Evolutionary conservation across 2,113 vertebrate genomes (phyloP).

Genomic region (Trematomus loennbergii): DNA sequence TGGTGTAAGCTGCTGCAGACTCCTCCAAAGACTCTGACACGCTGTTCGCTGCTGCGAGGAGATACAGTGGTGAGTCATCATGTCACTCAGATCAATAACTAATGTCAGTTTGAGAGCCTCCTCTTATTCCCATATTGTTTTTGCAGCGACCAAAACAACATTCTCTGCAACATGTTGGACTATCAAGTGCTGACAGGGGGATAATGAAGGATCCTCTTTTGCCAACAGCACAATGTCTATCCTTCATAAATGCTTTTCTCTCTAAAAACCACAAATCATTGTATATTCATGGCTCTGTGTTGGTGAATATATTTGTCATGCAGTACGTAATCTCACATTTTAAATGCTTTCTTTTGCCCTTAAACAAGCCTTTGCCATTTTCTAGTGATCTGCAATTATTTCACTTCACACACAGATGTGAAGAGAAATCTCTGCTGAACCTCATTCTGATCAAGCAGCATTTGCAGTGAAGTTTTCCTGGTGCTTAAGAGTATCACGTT

Average conservation of each 20-base stretch:
- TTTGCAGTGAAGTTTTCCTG: background rate
- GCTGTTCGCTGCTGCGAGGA: conserved; percentile 82
- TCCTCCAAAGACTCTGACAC: conserved; percentile 95
- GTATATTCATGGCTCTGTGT: background rate
- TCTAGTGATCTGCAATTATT: background rate
- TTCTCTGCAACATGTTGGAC: background rate
- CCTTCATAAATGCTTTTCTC: background rate
- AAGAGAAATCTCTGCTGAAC: background rate
- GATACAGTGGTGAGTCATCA: background rate
- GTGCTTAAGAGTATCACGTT: background rate
- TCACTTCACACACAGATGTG: background rate
- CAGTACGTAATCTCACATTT: background rate
- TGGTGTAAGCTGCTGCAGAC: conserved; percentile 98
- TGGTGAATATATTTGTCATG: background rate
- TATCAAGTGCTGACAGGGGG: background rate
- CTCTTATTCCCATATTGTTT: background rate
- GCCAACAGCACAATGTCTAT: too few relatives aligned
- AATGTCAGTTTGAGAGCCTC: too few relatives aligned
- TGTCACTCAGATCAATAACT: too few relatives aligned
- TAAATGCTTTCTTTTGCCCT: background rate
- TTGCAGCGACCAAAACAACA: background rate
- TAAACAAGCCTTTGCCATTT: background rate
- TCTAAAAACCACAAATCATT: background rate
- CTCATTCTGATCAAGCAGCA: background rate
- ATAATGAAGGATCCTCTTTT: background rate